Evolutionary conservation across 1,140 invertebrate species (phyloP), one percentile per base, ranked within the genome.

Genomic region (Chlorops oryzae): DNA sequence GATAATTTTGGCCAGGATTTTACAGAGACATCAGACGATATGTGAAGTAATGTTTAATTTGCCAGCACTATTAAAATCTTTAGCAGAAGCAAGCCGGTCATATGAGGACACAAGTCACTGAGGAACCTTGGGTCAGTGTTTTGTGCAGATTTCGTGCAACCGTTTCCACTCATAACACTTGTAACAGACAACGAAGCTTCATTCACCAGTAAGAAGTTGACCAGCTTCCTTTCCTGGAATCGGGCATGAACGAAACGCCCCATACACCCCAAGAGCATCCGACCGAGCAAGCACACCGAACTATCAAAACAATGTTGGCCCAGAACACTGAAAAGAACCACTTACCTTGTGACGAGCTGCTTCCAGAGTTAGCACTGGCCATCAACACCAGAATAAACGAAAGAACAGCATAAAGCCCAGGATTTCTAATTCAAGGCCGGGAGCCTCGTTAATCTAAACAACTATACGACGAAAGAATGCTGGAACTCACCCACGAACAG

Each of bases 221-320:
- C n/a, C 10, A 22, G 24, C 4, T 47, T 22, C 10, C 17, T 47
- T 1, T 3, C 20, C 38, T 3, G 20, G 34, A 15, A 24, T 47
- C 5, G 13, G 17, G 15, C 45, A 47, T 10, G 21, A 18, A 21
- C 25, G 37, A 6, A 47, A 32, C 9, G 45, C 32, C 2, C 38
- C 38, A 12, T 40, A 40, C 17, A 5, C 17, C 3, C 32, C 45
- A 47, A 15, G 34, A 47, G 15, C 37, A 47, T 22, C 45, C 45
- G 1, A 35, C 32, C 10, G 45, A 47, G 24, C 21, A 21, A 13
- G 21, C 35, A 13, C 25, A 44, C 2, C 22, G 42, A 5, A 44
- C 42, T 5, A 25, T 44, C 17, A 44, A 44, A 27, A 44, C 24
- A 27, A 44, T 44, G 42, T 15, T 44, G 15, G 22, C 42, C 17